Evolutionary conservation across 2,888 invertebrate species (phyloP).

Genomic region (Agrilus mali): DNA sequence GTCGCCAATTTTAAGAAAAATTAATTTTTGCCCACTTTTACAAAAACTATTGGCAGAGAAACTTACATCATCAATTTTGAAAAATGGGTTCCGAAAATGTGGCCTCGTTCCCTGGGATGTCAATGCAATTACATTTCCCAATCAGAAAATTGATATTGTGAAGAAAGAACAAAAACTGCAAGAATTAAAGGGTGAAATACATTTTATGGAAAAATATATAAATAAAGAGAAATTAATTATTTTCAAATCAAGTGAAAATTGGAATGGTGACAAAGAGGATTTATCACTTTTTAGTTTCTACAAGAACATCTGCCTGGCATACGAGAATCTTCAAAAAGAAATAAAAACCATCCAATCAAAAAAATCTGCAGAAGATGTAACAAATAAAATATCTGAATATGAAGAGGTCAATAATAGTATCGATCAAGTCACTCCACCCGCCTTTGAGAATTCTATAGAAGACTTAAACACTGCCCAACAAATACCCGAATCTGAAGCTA

Average conservation of each 20-base stretch:
- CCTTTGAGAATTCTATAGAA: too few relatives aligned
- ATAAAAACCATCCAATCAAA: too few relatives aligned
- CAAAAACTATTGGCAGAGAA: background rate
- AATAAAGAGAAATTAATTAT: constrained; percentile 1
- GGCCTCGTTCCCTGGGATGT: constrained; percentile 3
- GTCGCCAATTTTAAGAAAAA: constrained; percentile 6
- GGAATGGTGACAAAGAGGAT: constrained; percentile 2
- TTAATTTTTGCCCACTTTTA: constrained; percentile 3
- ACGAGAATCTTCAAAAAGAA: background rate
- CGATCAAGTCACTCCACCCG: too few relatives aligned
- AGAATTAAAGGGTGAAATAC: background rate
- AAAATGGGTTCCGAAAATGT: constrained; percentile 3
- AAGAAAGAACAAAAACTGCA: constrained; percentile 2
- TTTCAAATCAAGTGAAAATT: background rate
- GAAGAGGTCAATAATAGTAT: too few relatives aligned
- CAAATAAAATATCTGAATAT: too few relatives aligned
- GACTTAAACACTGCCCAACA: too few relatives aligned
- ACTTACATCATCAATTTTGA: background rate
- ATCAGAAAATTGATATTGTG: background rate
- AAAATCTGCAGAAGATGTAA: too few relatives aligned
- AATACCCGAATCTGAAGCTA: too few relatives aligned
- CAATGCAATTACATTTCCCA: constrained; percentile 2
- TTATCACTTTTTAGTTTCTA: constrained; percentile 2
- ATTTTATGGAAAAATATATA: constrained; percentile 3
- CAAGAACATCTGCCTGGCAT: constrained; percentile 1